These are phyloP conservation scores for Ceriagrion tenellum DNA, from an alignment of 2,888 invertebrate genomes.

Conservation along the genomic window DNA sequence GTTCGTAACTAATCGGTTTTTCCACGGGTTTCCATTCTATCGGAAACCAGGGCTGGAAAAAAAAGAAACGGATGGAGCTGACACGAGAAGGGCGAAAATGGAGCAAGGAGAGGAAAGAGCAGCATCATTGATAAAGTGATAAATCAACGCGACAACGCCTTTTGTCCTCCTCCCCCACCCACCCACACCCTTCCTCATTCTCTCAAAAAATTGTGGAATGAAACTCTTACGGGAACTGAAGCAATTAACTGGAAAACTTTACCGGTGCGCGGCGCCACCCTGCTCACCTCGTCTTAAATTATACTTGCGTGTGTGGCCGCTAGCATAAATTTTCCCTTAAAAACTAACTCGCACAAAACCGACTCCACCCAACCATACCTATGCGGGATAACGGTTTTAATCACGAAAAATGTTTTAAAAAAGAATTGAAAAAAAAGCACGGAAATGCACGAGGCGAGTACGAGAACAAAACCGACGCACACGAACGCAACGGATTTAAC, in stretches of 20 bases:
- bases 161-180: too few relatives aligned
- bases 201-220: not conserved
- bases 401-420: not conserved
- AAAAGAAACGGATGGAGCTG: not conserved
- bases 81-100: not conserved
- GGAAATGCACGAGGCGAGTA: not conserved
- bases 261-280: not conserved
- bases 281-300: not conserved
- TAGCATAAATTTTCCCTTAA: not conserved
- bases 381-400: not conserved
- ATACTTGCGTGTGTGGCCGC: not conserved
- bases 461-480: not conserved
- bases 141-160: not conserved
- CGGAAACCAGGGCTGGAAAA: not conserved
- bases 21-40: not conserved
- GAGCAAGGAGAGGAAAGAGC: not conserved
- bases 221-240: not conserved
- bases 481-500: not conserved
- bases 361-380: not conserved
- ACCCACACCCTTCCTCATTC: not conserved
- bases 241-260: constrained; percentile 7
- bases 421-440: not conserved
- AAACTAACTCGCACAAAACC: not conserved
- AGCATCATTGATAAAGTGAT: not conserved
- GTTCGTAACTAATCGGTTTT: not conserved